Conservation (phyloP, 2,113 vertebrate species). For the Zosterops lateralis region DNA sequence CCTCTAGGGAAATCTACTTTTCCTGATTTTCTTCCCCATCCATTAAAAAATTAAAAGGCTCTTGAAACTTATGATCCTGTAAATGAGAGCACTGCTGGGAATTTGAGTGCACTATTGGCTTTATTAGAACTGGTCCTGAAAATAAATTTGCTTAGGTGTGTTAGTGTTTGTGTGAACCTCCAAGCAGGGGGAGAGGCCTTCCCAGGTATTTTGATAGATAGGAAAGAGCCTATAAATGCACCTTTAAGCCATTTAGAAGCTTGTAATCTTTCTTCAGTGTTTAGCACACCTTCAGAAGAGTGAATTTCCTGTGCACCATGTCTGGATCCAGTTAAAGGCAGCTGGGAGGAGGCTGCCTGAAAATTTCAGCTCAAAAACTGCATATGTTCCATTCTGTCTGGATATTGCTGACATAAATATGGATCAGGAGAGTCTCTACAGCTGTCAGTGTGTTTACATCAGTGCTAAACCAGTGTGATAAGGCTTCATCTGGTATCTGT, state of each 20-base stretch:
- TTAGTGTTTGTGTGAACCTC: neutral
- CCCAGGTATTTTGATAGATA: neutral
- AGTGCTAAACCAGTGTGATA: neutral
- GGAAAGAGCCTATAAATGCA: neutral
- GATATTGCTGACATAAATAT: conserved; percentile 4
- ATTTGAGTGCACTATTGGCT: neutral
- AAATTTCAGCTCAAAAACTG: neutral
- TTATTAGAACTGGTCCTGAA: neutral
- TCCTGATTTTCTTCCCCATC: neutral
- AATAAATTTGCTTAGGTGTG: neutral
- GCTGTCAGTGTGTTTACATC: neutral
- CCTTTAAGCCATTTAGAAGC: neutral
- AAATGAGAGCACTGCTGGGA: neutral
- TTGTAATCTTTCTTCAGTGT: neutral
- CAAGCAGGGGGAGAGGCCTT: neutral
- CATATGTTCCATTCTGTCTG: neutral
- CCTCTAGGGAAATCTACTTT: neutral
- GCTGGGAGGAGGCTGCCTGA: neutral
- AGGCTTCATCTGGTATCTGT: neutral
- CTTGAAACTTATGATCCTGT: neutral
- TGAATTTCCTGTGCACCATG: rapidly evolving
- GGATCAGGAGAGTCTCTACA: neutral
- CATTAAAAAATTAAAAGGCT: neutral
- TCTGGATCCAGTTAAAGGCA: neutral
- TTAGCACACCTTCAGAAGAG: neutral